Evolutionary conservation across 2,888 invertebrate species (phyloP), one percentile per base, ranked within the genome.

Genomic region (Stenodera caucasica): DNA sequence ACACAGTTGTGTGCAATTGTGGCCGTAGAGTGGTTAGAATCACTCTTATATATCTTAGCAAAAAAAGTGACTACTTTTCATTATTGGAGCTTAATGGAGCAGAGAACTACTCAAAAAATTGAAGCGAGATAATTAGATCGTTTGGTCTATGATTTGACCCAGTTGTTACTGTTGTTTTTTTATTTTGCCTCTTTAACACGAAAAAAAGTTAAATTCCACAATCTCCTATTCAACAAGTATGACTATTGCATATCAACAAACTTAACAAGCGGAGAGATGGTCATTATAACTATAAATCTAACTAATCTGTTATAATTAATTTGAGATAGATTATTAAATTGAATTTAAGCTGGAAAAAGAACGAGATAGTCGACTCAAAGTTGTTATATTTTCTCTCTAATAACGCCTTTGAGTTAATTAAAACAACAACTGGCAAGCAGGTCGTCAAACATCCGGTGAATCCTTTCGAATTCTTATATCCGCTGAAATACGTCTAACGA

Each of bases 21-120:
- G 66, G 55, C 64, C 59, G 26, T 15, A 26, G 18, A 58, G n/a
- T 55, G 32, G 30, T 12, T 40, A 59, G 54, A 45, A 33, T 40
- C 50, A 26, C 15, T 35, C 61, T 64, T 64, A 64, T 64, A 64
- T 64, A 61, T 58, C 53, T 55, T 60, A 54, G 63, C 63, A 55
- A 60, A 63, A 63, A 63, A 63, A 63, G 57, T 57, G 52, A 33
- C 40, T 40, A 65, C 67, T 68, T 71, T 69, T 72, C 67, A 75
- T 73, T 73, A 77, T 74, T 68, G 72, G 67, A 76, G 60, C 75
- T 80, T 79, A 80, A 79, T 80, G 80, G 80, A 80, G 80, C 80
- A 79, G 73, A 78, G 76, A 77, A 75, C 73, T 72, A 66, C 58
- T 64, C 61, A 69, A 70, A 70, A 74, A 73, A 72, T 21, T 69